Conservation (phyloP, 30 jellyfish, hydroid and myxozoan species). For the Haliclystus octoradiatus region DNA sequence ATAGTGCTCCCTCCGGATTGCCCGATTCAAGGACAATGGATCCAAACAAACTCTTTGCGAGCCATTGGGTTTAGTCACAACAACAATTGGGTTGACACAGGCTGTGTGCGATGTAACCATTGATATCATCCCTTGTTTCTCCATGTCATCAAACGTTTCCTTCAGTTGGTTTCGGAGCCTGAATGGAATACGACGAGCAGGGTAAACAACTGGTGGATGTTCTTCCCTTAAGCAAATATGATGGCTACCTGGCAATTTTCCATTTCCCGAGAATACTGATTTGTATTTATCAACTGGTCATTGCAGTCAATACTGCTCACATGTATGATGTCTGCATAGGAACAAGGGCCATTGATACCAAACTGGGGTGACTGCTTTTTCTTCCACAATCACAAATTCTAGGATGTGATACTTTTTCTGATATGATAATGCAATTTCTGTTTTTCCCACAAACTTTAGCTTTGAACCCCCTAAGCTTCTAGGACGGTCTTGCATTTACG, state of each 20-base stretch:
- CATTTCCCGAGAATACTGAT: not conserved
- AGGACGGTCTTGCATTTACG: not conserved
- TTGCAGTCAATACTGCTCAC: not conserved
- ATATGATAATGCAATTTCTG: not conserved
- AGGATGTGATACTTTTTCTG: not conserved
- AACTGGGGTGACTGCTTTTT: too few relatives aligned
- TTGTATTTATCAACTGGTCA: not conserved
- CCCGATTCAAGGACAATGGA: too few relatives aligned
- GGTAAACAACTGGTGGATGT: not conserved
- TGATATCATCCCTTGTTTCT: not conserved
- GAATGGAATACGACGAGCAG: not conserved
- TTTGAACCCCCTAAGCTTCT: not conserved
- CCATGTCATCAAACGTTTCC: not conserved
- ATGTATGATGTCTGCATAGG: not conserved
- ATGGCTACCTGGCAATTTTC: not conserved
- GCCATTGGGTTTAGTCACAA: too few relatives aligned
- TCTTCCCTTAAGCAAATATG: not conserved
- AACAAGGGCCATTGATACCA: not conserved
- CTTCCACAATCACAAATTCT: not conserved
- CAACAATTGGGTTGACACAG: too few relatives aligned
- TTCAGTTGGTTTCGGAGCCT: not conserved
- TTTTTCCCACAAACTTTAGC: not conserved
- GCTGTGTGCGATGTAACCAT: not conserved
- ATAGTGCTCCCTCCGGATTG: too few relatives aligned
- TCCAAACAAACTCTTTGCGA: too few relatives aligned